Conservation (phyloP, 2,888 invertebrate genomes). For the Apodemia duryi region DNA sequence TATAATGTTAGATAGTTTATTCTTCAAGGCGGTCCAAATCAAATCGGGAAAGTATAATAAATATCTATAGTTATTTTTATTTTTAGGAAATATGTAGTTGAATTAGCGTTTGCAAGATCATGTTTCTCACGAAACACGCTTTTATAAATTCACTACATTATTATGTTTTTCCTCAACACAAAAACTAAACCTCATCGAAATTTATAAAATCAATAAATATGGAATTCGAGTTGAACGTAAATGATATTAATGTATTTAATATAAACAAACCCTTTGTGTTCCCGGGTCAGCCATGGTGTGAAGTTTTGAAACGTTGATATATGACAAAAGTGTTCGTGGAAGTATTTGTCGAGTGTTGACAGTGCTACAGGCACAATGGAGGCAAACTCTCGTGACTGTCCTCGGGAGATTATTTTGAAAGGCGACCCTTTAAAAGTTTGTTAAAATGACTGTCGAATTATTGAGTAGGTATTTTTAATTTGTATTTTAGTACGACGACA, state of each 20-base stretch:
- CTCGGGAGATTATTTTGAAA: slow-evolving; percentile 63
- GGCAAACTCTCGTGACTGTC: slow-evolving; percentile 54
- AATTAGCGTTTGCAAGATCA: background rate
- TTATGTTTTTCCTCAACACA: background rate
- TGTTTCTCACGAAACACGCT: background rate
- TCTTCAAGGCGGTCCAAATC: too few species aligned
- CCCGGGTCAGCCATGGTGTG: slow-evolving; percentile 43
- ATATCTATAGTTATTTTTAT: too few species aligned
- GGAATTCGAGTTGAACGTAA: slow-evolving; percentile 10
- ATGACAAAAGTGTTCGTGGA: slow-evolving; percentile 60
- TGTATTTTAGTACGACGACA: background rate
- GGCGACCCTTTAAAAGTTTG: slow-evolving; percentile 52
- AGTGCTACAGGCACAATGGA: slow-evolving; percentile 59
- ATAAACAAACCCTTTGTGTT: slow-evolving; percentile 34
- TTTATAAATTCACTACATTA: background rate
- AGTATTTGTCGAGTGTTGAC: slow-evolving; percentile 63
- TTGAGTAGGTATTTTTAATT: slow-evolving; percentile 30
- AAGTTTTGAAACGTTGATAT: slow-evolving; percentile 62
- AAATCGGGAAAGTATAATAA: too few species aligned
- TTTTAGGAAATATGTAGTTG: background rate
- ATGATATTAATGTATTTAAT: slow-evolving; percentile 24
- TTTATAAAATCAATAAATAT: slow-evolving; percentile 13
- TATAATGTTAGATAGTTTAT: too few species aligned
- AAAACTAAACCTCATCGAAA: background rate
- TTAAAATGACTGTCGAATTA: slow-evolving; percentile 53